phyloP scores from a whole-genome alignment of 2,113 vertebrate species.

The Xiphias gladius region DNA sequence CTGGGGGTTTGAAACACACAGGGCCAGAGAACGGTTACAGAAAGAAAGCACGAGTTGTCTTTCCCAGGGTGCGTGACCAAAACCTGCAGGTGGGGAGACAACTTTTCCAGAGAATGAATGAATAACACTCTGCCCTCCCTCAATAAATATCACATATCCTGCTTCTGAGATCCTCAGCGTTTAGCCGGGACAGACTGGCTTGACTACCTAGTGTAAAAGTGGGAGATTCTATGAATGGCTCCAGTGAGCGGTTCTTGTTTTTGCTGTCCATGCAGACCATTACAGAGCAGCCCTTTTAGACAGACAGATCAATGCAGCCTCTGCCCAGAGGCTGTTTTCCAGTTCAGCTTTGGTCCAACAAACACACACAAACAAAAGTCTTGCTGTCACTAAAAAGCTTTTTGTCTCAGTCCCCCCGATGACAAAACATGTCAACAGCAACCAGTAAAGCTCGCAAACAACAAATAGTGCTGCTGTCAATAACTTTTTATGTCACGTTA shows the following conservation, averaged over 20 bases:
- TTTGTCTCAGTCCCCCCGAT: not conserved
- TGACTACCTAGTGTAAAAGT: not conserved
- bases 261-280: not conserved
- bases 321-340: conserved; percentile 60
- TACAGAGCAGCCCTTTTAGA: conserved; percentile 27
- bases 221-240: not conserved
- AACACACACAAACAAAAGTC: conserved; percentile 55
- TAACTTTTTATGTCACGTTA: conserved; percentile 16
- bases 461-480: conserved; percentile 21
- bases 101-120: not conserved
- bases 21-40: not conserved
- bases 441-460: not conserved
- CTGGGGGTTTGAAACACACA: conserved; percentile 74
- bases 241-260: not conserved
- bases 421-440: conserved; percentile 10
- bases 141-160: not conserved
- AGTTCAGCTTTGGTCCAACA: conserved; percentile 41
- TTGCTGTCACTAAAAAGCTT: conserved; percentile 48
- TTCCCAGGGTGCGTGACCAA: not conserved
- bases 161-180: not conserved
- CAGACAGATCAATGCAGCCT: conserved; percentile 60
- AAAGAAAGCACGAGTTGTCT: not conserved
- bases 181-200: not conserved
- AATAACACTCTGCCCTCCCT: not conserved
- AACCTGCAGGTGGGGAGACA: not conserved